These are phyloP conservation scores for Tiliqua scincoides DNA, from an alignment of 2,113 vertebrate genomes.

Conservation along the genomic window DNA sequence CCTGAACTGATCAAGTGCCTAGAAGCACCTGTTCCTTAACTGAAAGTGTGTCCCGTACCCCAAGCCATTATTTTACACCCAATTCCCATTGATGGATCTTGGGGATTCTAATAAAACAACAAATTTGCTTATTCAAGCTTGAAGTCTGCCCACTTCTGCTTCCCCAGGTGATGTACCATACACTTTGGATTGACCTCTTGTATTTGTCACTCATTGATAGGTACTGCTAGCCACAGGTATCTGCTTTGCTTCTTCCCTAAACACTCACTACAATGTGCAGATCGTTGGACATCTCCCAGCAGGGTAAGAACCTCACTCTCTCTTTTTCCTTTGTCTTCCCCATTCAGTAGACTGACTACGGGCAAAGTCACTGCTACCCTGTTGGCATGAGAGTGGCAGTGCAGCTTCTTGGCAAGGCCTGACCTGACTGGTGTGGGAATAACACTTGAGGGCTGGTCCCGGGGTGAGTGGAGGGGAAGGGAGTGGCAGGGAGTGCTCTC, in stretches of 20 bases:
- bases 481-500: neutral
- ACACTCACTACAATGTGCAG: conserved; percentile 83
- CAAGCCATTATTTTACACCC: too few relatives aligned
- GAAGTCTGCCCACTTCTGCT: neutral
- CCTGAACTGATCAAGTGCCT: too few relatives aligned
- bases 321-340: neutral
- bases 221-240: conserved; percentile 87
- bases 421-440: neutral
- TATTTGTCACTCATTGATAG: conserved; percentile 59
- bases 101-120: too few relatives aligned
- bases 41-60: too few relatives aligned
- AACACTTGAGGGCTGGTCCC: neutral
- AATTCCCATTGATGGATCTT: too few relatives aligned
- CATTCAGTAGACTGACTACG: too few relatives aligned
- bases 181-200: neutral
- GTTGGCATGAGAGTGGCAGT: neutral
- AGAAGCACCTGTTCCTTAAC: too few relatives aligned
- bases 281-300: conserved; percentile 89
- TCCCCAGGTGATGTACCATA: too few relatives aligned
- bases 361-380: neutral
- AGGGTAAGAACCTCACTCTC: conserved; percentile 75
- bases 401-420: neutral
- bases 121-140: too few relatives aligned
- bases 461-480: neutral
- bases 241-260: conserved; percentile 84